Base-by-base conservation (phyloP, 2,888 invertebrate genomes). In the Aquatica leii region DNA sequence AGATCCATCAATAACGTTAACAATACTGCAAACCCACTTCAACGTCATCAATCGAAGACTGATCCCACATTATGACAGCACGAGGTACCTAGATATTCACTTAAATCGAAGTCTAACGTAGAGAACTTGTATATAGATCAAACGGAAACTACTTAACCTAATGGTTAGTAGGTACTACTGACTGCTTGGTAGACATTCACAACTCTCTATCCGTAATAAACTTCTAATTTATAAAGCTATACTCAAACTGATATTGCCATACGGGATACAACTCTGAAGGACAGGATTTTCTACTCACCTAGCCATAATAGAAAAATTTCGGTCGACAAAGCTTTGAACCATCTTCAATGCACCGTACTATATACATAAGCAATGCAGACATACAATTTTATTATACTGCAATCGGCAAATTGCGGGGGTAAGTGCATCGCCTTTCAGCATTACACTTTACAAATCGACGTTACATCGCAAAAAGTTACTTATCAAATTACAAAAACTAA, bases 101-200 rank as follows among this genome's bases (percentile, higher is more conserved):
- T 12, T 37, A 3, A 11, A 37, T 37, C 2, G 12, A 12, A 11
- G 12, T 11, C 37, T 11, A 11, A 54, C 54, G 21, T 54, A 24
- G 54, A 54, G 43, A 17, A 54, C 52, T 20, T 11, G 41, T 12
- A 54, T 54, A 54, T 54, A 15, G 24, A 54, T 21, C 43, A 54
- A 54, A 24, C 21, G 14, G 1, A 54, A 54, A 21, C 24, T 41
- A 54, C 21, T 41, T 2, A 43, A 12, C 43, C 43, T 54, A 21
- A 54, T 41, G 54, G 40, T 54, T n/a, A 41, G 43, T 20, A 40
- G 41, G 24, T 41, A 52, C 17, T 37, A 52, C 15, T 52, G 17
- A 37, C 17, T 52, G 40, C 18, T 52, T 11, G 37, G 52, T 9
- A 52, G 37, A 52, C n/a, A 49, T 6, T 49, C 24, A 18, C 49